A percentile compares a stretch with the other conserved stretches of the same genome.
phyloP scores from a whole-genome alignment of 2,113 vertebrate species.

The Pandion haliaetus region DNA sequence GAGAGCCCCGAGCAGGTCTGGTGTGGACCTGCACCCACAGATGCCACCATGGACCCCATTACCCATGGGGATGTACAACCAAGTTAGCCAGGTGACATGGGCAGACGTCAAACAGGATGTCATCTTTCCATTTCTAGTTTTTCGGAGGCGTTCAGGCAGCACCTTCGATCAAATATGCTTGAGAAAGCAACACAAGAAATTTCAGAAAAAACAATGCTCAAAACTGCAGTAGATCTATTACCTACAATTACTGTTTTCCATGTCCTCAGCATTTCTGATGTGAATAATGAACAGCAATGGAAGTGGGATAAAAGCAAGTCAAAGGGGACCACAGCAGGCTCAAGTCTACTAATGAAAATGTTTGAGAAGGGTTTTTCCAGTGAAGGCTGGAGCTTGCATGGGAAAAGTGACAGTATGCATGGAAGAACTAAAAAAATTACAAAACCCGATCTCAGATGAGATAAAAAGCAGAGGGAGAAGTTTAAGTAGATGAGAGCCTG shows the following conservation, averaged over 20 bases:
- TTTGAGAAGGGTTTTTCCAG: neutral
- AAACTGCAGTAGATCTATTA: neutral
- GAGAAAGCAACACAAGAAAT: neutral
- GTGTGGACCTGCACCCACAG: neutral
- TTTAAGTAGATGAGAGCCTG: neutral
- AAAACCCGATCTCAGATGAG: neutral
- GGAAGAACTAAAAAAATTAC: neutral
- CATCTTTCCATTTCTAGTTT: neutral
- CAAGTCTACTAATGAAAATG: neutral
- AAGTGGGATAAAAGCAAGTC: neutral
- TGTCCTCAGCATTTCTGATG: neutral
- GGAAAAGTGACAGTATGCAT: neutral
- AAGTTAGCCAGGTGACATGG: accelerated
- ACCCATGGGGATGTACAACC: neutral
- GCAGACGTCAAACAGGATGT: neutral
- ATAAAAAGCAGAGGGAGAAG: neutral
- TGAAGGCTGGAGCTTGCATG: neutral
- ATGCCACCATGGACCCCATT: neutral
- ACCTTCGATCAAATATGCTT: neutral
- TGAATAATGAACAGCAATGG: accelerated
- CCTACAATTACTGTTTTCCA: neutral
- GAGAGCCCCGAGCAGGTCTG: neutral
- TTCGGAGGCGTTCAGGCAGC: neutral
- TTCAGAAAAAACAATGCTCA: neutral
- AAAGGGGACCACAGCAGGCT: neutral